Conservation (phyloP, 1,140 invertebrate species). For the Oncopodura yosiiana region DNA sequence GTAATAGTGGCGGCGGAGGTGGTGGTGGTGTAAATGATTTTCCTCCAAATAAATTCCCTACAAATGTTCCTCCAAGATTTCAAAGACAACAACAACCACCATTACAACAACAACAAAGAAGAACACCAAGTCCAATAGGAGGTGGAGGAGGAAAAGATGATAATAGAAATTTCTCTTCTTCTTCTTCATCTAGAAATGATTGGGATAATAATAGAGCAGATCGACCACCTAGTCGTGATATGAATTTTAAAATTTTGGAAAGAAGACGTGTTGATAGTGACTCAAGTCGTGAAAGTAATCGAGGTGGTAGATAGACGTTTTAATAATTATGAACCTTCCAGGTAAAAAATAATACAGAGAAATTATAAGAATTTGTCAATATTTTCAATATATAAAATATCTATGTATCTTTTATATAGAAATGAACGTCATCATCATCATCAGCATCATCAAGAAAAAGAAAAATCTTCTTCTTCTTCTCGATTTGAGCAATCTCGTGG, state of each 20-base stretch:
- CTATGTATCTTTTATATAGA: too few relatives aligned
- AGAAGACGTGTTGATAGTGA: constrained; percentile 17
- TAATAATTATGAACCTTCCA: neutral
- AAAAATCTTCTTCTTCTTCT: too few relatives aligned
- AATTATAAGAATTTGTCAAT: too few relatives aligned
- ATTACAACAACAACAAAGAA: constrained; percentile 12
- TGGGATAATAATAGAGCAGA: neutral
- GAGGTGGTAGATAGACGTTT: neutral
- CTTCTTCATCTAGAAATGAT: neutral
- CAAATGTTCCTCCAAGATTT: constrained; percentile 25
- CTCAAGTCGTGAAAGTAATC: constrained; percentile 15
- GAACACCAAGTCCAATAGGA: constrained; percentile 25
- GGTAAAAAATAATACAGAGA: constrained; percentile 4
- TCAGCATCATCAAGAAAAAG: too few relatives aligned
- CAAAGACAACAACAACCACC: constrained; percentile 16
- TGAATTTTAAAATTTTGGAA: constrained; percentile 11
- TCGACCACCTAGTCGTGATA: neutral
- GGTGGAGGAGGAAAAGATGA: neutral
- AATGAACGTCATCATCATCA: too few relatives aligned
- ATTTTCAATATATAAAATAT: too few relatives aligned
- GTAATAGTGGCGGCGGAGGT: neutral
- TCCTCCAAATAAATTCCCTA: constrained; percentile 4
- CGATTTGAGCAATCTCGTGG: too few relatives aligned
- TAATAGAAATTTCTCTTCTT: constrained; percentile 4
- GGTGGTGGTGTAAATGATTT: neutral